phyloP scores from a whole-genome alignment of 1,140 invertebrate species.

The Cepaea nemoralis region DNA sequence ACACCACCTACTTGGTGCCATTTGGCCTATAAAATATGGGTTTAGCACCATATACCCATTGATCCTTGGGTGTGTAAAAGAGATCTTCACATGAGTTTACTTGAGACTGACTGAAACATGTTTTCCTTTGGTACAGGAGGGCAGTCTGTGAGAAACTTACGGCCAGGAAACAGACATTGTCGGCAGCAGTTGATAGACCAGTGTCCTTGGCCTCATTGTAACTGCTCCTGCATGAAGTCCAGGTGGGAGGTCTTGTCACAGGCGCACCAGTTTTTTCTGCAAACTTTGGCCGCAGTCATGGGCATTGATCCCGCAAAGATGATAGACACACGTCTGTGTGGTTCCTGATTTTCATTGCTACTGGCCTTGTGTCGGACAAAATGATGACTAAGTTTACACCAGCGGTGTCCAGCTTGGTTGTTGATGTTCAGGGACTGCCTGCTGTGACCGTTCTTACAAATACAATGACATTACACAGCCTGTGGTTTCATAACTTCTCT shows the following conservation, averaged over 20 bases:
- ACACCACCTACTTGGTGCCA: too few relatives aligned
- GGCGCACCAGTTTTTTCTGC: conserved; percentile 47
- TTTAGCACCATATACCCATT: too few relatives aligned
- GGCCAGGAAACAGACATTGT: conserved; percentile 49
- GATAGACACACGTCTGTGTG: conserved; percentile 45
- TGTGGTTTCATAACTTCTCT: too few relatives aligned
- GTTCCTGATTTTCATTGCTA: conserved; percentile 37
- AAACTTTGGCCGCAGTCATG: conserved; percentile 45
- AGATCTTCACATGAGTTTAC: too few relatives aligned
- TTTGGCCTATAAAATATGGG: too few relatives aligned
- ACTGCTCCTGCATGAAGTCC: conserved; percentile 85
- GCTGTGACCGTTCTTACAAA: too few relatives aligned
- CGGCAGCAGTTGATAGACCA: conserved; percentile 81
- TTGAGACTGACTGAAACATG: too few relatives aligned
- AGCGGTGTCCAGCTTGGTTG: background rate
- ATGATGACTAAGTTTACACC: background rate
- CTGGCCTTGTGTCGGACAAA: too few relatives aligned
- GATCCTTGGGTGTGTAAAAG: too few relatives aligned
- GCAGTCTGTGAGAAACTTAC: background rate
- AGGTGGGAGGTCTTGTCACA: conserved; percentile 80
- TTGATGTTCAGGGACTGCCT: background rate
- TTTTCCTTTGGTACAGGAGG: background rate
- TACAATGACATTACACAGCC: too few relatives aligned
- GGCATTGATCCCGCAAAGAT: conserved; percentile 50
- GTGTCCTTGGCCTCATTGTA: conserved; percentile 94